Conservation (phyloP, 2,888 invertebrate genomes). For the Drosophila silvestris region DNA sequence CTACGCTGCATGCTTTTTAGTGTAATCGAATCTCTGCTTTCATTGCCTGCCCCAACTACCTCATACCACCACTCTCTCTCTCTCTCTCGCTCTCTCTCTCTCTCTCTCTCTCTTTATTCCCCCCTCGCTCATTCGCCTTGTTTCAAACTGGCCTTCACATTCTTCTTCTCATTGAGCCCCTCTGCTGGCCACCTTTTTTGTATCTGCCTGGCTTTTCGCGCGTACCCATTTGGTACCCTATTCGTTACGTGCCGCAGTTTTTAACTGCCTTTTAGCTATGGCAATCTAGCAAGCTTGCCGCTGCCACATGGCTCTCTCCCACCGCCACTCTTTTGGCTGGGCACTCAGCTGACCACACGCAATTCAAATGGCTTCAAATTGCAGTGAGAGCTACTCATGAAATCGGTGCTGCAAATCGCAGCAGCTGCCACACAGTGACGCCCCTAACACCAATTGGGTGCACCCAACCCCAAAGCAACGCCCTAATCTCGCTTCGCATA, state of each 20-base stretch:
- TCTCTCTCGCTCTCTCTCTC: neutral
- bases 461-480: neutral
- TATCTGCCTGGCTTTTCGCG: slow-evolving; percentile 64
- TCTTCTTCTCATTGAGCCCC: neutral
- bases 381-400: slow-evolving; percentile 22
- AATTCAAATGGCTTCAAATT: slow-evolving; percentile 61
- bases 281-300: slow-evolving; percentile 20
- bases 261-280: slow-evolving; percentile 68
- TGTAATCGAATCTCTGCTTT: slow-evolving; percentile 61
- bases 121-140: neutral
- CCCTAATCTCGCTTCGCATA: slow-evolving; percentile 28
- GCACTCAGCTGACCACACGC: slow-evolving; percentile 59
- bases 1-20: slow-evolving; percentile 25
- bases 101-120: slow-evolving; percentile 3
- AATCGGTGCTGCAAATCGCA: slow-evolving; percentile 26
- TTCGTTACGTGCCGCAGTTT: slow-evolving; percentile 68
- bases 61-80: neutral
- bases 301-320: neutral
- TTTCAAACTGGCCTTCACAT: neutral
- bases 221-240: slow-evolving; percentile 54
- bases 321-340: neutral
- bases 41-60: slow-evolving; percentile 20
- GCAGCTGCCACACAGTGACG: slow-evolving; percentile 30
- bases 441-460: neutral
- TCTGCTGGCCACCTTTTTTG: neutral